A percentile compares a stretch with the other conserved stretches of the same genome.
Conservation (phyloP, 2,888 invertebrate genomes). For the Acanthosepion esculentum region DNA sequence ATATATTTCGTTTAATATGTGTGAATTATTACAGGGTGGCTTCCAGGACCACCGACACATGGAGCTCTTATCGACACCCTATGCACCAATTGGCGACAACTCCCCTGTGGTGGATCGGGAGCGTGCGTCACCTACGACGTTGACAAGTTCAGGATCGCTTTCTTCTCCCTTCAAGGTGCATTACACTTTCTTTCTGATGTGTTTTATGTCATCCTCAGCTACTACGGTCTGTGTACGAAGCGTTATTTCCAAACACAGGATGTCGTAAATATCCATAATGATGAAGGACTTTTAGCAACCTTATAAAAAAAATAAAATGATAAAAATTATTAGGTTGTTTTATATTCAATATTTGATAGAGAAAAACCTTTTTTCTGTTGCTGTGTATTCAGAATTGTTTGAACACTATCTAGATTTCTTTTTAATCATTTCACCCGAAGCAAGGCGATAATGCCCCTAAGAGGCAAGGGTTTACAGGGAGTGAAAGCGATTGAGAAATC, state of each 20-base stretch:
- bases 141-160: conserved; percentile 38
- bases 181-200: background rate
- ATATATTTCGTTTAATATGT: too few relatives aligned
- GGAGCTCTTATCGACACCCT: conserved; percentile 49
- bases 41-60: conserved; percentile 49
- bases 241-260: background rate
- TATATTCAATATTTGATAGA: too few relatives aligned
- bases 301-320: background rate
- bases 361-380: too few relatives aligned
- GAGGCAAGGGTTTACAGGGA: too few relatives aligned
- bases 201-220: background rate
- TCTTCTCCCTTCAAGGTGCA: conserved; percentile 40
- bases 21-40: conserved; percentile 47
- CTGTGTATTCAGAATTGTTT: too few relatives aligned
- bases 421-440: too few relatives aligned
- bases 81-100: conserved; percentile 48
- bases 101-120: conserved; percentile 39
- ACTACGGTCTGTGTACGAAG: background rate
- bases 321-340: too few relatives aligned
- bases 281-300: background rate
- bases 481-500: too few relatives aligned
- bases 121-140: conserved; percentile 48
- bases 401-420: too few relatives aligned
- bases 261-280: background rate
- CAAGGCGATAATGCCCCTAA: too few relatives aligned